Conservation (phyloP, 2,888 invertebrate genomes). For the Cyclophora punctaria region DNA sequence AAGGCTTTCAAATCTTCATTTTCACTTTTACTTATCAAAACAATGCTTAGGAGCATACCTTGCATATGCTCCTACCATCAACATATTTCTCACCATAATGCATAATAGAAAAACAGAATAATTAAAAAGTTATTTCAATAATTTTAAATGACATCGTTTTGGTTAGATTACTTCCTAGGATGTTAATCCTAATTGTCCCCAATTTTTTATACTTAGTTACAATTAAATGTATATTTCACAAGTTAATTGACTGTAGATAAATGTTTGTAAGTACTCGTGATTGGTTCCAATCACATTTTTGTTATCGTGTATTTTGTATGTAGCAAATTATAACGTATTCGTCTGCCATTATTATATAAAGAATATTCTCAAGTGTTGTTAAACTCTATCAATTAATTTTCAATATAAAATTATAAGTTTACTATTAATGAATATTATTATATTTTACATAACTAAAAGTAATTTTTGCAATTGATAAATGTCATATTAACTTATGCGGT, state of each 20-base stretch:
- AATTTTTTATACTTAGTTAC: neutral
- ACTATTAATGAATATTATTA: neutral
- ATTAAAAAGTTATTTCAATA: neutral
- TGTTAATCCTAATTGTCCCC: neutral
- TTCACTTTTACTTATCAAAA: neutral
- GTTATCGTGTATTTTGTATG: constrained; percentile 2
- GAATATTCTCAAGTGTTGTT: neutral
- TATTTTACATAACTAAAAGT: neutral
- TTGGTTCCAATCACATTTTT: neutral
- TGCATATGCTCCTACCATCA: no score
- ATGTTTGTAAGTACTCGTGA: constrained; percentile 1
- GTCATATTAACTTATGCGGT: constrained; percentile 12
- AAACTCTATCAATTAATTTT: neutral
- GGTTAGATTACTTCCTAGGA: neutral
- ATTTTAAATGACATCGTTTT: neutral
- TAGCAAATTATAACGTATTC: constrained; percentile 3
- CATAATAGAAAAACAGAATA: neutral
- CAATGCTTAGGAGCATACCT: no score
- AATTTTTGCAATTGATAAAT: constrained; percentile 12
- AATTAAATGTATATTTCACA: neutral
- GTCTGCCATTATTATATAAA: neutral
- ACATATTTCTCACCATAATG: neutral
- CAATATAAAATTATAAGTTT: neutral
- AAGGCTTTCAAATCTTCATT: constrained; percentile 28
- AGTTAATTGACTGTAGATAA: neutral